A percentile compares a stretch with the other conserved stretches of the same genome.
Conservation (phyloP, 2,113 vertebrate genomes). For the Edolisoma coerulescens region DNA sequence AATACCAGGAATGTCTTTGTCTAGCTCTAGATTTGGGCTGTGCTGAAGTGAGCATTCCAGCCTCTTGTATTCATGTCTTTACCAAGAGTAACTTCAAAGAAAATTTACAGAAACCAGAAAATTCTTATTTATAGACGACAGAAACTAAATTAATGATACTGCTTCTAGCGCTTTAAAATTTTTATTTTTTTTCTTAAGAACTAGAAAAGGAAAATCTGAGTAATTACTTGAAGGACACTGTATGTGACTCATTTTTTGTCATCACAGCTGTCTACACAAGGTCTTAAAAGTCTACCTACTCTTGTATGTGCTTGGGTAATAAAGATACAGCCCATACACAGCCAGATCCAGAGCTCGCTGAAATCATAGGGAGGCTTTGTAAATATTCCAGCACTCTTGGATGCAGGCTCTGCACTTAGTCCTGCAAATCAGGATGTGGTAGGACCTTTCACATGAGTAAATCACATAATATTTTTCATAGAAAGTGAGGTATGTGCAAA, state of each 20-base stretch:
- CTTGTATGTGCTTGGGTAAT: neutral
- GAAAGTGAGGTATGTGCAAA: neutral
- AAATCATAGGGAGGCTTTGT: neutral
- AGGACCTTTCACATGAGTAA: neutral
- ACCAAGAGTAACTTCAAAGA: neutral
- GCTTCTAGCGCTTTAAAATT: neutral
- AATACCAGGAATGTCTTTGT: conserved; percentile 48
- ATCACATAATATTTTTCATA: neutral
- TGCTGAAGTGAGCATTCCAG: neutral
- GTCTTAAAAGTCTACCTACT: neutral
- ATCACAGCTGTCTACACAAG: conserved; percentile 21
- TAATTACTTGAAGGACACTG: neutral
- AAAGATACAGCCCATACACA: neutral
- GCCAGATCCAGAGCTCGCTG: neutral
- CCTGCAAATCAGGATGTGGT: neutral
- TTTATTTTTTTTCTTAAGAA: neutral
- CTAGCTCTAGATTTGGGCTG: neutral
- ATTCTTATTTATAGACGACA: neutral
- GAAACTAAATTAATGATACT: neutral
- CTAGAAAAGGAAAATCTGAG: neutral
- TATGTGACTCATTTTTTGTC: conserved; percentile 13
- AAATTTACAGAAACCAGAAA: neutral
- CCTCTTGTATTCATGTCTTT: neutral
- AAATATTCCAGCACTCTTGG: neutral
- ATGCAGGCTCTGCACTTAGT: neutral